Percentiles rank a stretch among this genome's conserved stretches.
phyloP scores from a whole-genome alignment of 2,113 vertebrate genomes.

The Otocyon megalotis region DNA sequence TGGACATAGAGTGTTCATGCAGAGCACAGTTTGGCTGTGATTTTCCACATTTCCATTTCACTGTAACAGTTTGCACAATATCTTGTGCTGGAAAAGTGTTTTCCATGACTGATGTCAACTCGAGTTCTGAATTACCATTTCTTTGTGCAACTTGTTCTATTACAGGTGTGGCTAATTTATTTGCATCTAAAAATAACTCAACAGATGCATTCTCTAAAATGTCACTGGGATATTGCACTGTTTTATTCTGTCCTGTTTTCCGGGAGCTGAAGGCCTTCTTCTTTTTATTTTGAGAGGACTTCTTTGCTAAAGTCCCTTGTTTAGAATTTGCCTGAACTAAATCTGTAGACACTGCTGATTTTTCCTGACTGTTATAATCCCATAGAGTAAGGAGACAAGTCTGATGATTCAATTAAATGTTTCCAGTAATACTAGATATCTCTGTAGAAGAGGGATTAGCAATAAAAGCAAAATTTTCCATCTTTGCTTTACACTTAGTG shows the following conservation, averaged over 20 bases:
- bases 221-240: conserved; percentile 81
- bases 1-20: conserved; percentile 87
- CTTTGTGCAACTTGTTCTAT: conserved; percentile 86
- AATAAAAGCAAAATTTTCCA: conserved; percentile 90
- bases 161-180: conserved; percentile 84
- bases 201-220: conserved; percentile 82
- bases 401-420: conserved; percentile 87
- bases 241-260: conserved; percentile 83
- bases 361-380: conserved; percentile 86
- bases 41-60: conserved; percentile 86
- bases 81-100: conserved; percentile 86
- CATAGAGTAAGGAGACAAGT: conserved; percentile 87
- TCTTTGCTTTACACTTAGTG: conserved; percentile 90
- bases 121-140: conserved; percentile 81
- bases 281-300: conserved; percentile 86
- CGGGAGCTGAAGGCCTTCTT: conserved; percentile 86
- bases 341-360: conserved; percentile 82
- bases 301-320: conserved; percentile 84
- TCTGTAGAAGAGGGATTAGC: conserved; percentile 88
- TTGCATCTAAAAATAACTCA: conserved; percentile 87
- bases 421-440: conserved; percentile 88
- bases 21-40: conserved; percentile 82
- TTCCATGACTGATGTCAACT: conserved; percentile 83
- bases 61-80: conserved; percentile 82
- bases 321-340: conserved; percentile 83